A percentile compares a stretch with the other conserved stretches of the same genome.
These are phyloP conservation scores for Cathartes aura DNA, from an alignment of 2,113 vertebrate species.

Conservation along the genomic window DNA sequence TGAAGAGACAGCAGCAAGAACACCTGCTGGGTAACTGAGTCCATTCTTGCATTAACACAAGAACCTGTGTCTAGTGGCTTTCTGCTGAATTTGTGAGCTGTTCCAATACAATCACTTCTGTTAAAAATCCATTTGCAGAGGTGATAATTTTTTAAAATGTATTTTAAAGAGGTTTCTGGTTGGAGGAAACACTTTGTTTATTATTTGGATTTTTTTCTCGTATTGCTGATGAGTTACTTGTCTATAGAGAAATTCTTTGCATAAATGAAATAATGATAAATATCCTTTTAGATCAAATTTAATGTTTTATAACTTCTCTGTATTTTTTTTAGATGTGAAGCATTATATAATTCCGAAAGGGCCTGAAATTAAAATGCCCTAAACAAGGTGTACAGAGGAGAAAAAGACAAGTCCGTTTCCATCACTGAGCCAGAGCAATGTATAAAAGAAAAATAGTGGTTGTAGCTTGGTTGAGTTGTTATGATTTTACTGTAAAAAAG, in stretches of 20 bases:
- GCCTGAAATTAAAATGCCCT: not conserved
- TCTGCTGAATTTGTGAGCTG: not conserved
- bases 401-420: not conserved
- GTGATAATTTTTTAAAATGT: not conserved
- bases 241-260: not conserved
- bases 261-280: not conserved
- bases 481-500: not conserved
- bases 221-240: not conserved
- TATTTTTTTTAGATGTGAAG: not conserved
- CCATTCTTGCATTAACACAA: not conserved
- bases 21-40: not conserved
- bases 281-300: not conserved
- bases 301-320: not conserved
- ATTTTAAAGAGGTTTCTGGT: not conserved
- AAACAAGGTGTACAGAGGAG: not conserved
- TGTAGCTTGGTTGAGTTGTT: not conserved
- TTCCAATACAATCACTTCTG: not conserved
- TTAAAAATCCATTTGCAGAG: not conserved
- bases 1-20: not conserved
- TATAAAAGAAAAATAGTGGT: not conserved
- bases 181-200: not conserved
- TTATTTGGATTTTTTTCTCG: not conserved
- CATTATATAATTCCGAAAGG: not conserved
- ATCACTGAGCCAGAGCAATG: not conserved
- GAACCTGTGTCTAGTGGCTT: not conserved